Conservation (phyloP, 2,888 invertebrate species). For the Tetragonisca angustula region DNA sequence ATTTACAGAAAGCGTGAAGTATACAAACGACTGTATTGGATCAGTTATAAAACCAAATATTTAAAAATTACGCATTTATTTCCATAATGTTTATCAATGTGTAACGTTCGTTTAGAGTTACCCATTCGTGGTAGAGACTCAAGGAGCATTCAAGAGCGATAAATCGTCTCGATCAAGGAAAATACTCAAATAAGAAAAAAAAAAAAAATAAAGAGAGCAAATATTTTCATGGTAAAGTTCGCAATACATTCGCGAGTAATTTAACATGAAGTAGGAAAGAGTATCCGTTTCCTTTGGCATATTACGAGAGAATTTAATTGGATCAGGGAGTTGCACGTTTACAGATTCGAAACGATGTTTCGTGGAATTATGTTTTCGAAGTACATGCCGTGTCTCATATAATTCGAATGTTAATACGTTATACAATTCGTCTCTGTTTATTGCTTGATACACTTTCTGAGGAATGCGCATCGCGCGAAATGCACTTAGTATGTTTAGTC, state of each 20-base stretch:
- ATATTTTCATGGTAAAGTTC: not conserved
- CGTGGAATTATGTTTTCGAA: not conserved
- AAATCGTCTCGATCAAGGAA: not conserved
- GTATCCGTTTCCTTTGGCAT: too few relatives aligned
- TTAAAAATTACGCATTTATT: too few relatives aligned
- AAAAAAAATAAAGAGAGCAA: not conserved
- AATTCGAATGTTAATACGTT: not conserved
- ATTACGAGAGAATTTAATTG: not conserved
- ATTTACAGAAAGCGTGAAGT: too few relatives aligned
- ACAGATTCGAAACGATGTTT: not conserved
- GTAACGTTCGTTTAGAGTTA: not conserved
- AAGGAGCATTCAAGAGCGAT: not conserved
- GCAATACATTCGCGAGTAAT: not conserved
- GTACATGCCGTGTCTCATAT: too few relatives aligned
- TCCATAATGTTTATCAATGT: not conserved
- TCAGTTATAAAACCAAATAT: too few relatives aligned
- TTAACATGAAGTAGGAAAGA: not conserved
- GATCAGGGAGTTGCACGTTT: not conserved
- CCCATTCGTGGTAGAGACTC: too few relatives aligned
- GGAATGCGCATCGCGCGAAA: not conserved
- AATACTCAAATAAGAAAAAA: too few relatives aligned
- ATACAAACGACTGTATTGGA: too few relatives aligned
- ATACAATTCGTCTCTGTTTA: not conserved
- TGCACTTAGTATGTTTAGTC: too few relatives aligned
- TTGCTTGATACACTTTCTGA: not conserved